Evolutionary conservation across 2,888 invertebrate genomes (phyloP).

Genomic region (Operophtera brumata): DNA sequence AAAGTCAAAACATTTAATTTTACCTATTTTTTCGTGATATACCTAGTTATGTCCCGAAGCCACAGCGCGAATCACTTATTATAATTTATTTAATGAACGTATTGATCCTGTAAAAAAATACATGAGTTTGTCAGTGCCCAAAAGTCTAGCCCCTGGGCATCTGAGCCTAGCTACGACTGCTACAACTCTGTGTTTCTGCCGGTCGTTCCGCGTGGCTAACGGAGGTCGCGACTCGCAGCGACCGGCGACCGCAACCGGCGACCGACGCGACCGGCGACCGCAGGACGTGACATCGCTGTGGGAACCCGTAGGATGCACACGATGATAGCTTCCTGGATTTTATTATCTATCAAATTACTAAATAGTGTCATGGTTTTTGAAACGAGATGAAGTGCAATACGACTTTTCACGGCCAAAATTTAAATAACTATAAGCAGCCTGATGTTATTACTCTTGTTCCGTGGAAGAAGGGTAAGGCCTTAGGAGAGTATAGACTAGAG

Average conservation of each 20-base stretch:
- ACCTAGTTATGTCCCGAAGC: too few relatives aligned
- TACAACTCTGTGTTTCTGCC: neutral
- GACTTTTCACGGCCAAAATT: too few relatives aligned
- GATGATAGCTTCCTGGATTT: conserved; percentile 52
- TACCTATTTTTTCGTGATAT: too few relatives aligned
- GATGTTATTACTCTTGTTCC: too few relatives aligned
- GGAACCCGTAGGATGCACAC: conserved; percentile 51
- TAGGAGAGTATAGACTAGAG: too few relatives aligned
- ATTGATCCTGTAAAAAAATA: too few relatives aligned
- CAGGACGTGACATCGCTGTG: conserved; percentile 60
- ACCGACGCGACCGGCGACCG: conserved; percentile 35
- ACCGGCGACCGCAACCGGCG: conserved; percentile 35
- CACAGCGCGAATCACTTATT: too few relatives aligned
- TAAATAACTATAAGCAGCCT: too few relatives aligned
- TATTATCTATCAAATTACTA: conserved; percentile 19
- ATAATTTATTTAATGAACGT: too few relatives aligned
- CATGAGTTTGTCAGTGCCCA: neutral
- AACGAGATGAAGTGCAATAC: too few relatives aligned
- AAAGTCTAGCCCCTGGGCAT: neutral
- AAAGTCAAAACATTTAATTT: too few relatives aligned
- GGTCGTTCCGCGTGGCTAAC: conserved; percentile 56
- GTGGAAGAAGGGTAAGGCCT: too few relatives aligned
- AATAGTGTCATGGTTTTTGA: neutral
- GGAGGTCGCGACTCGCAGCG: conserved; percentile 29
- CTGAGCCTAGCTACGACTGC: neutral